Evolutionary conservation across 2,113 vertebrate species (phyloP).

Genomic region (Aramus guarauna): DNA sequence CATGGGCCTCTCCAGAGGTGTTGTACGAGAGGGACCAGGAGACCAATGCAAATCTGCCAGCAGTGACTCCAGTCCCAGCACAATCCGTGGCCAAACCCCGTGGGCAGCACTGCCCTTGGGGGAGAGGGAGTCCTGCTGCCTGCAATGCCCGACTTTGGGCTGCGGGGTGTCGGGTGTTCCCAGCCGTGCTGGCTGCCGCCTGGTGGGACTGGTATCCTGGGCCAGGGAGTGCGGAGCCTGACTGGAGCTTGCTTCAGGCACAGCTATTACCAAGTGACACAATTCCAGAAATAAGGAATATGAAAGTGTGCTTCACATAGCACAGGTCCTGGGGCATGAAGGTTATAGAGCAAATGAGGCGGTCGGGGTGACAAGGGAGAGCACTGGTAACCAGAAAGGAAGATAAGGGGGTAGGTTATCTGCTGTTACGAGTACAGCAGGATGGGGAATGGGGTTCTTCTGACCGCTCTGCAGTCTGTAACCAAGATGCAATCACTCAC

Average conservation of each 20-base stretch:
- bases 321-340: not conserved
- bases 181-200: not conserved
- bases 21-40: not conserved
- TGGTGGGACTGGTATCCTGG: not conserved
- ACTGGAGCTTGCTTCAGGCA: not conserved
- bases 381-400: not conserved
- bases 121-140: not conserved
- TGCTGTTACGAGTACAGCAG: not conserved
- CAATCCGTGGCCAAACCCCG: accelerated
- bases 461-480: not conserved
- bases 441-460: not conserved
- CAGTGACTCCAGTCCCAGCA: not conserved
- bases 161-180: accelerated
- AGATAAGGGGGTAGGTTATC: not conserved
- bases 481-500: not conserved
- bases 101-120: not conserved
- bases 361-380: not conserved
- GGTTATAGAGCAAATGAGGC: not conserved
- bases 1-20: not conserved
- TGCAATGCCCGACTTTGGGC: not conserved
- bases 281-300: not conserved
- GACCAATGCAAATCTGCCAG: not conserved
- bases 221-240: not conserved
- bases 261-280: not conserved
- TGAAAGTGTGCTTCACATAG: not conserved